Evolutionary conservation across 2,888 invertebrate genomes (phyloP), one percentile per base, ranked within the genome.

Genomic region (Drosophila robusta): DNA sequence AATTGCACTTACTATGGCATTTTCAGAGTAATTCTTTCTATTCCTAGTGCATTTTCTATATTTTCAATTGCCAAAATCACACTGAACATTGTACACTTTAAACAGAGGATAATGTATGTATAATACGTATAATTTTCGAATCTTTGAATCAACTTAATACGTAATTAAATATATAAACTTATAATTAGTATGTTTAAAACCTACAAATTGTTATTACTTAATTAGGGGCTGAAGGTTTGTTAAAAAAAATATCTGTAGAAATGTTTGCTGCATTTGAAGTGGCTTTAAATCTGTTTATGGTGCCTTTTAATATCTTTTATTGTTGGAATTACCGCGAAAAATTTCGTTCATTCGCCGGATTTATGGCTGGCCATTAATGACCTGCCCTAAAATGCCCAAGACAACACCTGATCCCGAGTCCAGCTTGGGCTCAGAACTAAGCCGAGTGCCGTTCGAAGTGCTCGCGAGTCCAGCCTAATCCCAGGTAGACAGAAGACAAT

Each of bases 301-400:
- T 47, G 9, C 18, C 29, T 9, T 38, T 73, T 45, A 80, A 63
- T 64, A 61, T 57, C 44, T 24, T 49, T 58, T 61, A 39, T 50
- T 32, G 50, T 50, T 47, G 76, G 64, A 38, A 68, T 68, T 78
- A 67, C 68, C 77, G 41, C 68, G 78, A 75, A 78, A 49, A 56
- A 49, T 47, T 82, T 69, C 68, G 73, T 76, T 88, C 69, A 62
- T 63, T 68, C 47, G 32, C n/a, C 14, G 63, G 55, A 82, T 68
- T 83, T 80, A 83, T 56, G 76, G 56, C 32, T 42, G 52, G 51
- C 24, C 65, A 67, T 74, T 74, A 77, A 80, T 83, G 79, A 89
- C 83, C 89, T 75, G 85, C 81, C 87, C 70, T 87, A 87, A 87
- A 84, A 82, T 47, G 47, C 42, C 52, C 18, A 50, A 47, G 62